Base-by-base conservation (phyloP, 2,797 vertebrate genomes). In the Prionace glauca region DNA sequence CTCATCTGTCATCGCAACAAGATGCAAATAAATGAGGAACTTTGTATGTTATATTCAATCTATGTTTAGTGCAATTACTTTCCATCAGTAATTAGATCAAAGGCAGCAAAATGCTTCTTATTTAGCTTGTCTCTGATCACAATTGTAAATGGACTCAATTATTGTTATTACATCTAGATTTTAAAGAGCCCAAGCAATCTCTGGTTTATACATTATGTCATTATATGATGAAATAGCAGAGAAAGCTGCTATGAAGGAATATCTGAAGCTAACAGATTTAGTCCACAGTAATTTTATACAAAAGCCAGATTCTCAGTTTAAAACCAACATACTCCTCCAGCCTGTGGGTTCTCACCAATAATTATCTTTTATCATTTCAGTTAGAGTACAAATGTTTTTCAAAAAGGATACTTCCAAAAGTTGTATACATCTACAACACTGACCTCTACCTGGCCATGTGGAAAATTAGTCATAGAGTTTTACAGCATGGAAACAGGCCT, bases 91-190 rank as follows among this genome's bases (percentile, higher is more conserved):
- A 62, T 90, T 90, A 60, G 87, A 90, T 90, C 87, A 90, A 62
- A 90, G 87, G 87, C 87, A 90, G 87, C 87, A 90, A 90, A 90
- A 69, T 87, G 84, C 81, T 87, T 87, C 84, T 90, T 90, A 90
- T 90, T 90, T 90, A 60, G 9, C 24, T 65, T 90, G 50, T 62
- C 87, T 60, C 26, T 90, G 87, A 90, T 90, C 56, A 62, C 56
- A 62, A 62, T 62, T 90, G 29, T 18, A 60, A 90, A 90, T 16
- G 87, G 56, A 62, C 56, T 90, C 87, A 65, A 90, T 90, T 90
- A 90, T 90, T 60, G 69, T 62, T 62, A 26, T 62, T 60, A 60
- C n/a, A 14, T 62, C 56, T 60, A 16, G 50, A 90, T 62, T 90
- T n/a, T 90, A 90, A 90, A 90, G 3, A 62, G 60, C 50, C 87